These are phyloP conservation scores for Polyboroides typus DNA, from an alignment of 2,797 vertebrate species.

Conservation along the genomic window DNA sequence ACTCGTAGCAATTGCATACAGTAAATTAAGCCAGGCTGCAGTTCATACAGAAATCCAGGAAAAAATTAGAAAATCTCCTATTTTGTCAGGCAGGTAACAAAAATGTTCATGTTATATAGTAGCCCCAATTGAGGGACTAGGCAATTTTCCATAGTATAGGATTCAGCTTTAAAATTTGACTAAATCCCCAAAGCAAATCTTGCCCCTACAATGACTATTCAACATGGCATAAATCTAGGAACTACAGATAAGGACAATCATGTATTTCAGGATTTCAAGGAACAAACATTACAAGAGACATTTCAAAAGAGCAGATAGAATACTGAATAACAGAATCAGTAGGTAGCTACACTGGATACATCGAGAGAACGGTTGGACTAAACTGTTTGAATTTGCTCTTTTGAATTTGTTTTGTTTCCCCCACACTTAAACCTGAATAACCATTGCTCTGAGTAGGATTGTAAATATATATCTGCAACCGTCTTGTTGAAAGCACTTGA, in stretches of 20 bases:
- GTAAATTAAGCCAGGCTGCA: neutral
- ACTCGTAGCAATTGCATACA: neutral
- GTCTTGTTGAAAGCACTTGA: slow-evolving; percentile 18
- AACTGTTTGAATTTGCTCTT: slow-evolving; percentile 12
- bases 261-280: neutral
- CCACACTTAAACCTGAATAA: slow-evolving; percentile 37
- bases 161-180: neutral
- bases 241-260: neutral
- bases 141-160: neutral
- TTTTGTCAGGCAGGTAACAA: neutral
- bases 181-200: neutral
- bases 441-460: neutral
- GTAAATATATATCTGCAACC: slow-evolving; percentile 51
- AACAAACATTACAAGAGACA: neutral
- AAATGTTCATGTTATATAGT: neutral
- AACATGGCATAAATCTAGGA: neutral
- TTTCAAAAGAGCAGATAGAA: slow-evolving; percentile 43
- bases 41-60: neutral
- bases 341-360: neutral
- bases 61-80: neutral
- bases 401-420: slow-evolving; percentile 29
- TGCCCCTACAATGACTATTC: neutral
- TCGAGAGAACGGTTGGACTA: neutral
- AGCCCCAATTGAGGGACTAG: neutral
- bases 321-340: neutral